Percentiles rank a stretch among this genome's conserved stretches.
phyloP scores from a whole-genome alignment of 2,888 invertebrate species.

The Drosophila mimetica region DNA sequence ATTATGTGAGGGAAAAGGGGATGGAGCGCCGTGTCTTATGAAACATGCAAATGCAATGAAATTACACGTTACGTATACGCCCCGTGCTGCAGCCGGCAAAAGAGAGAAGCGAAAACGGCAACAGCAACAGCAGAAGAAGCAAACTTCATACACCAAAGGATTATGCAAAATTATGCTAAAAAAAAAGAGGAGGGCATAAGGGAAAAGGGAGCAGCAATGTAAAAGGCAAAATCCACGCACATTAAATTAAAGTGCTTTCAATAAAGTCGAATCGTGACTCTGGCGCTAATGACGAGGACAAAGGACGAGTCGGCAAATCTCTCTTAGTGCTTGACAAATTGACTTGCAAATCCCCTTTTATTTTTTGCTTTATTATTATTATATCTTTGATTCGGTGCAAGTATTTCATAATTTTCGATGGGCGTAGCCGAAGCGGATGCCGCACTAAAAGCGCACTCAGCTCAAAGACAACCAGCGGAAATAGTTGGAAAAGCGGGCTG shows the following conservation, averaged over 20 bases:
- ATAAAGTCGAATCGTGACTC: slow-evolving; percentile 81
- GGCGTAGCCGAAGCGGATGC: slow-evolving; percentile 67
- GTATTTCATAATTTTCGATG: slow-evolving; percentile 48
- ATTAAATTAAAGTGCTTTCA: slow-evolving; percentile 80
- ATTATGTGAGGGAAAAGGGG: slow-evolving; percentile 36
- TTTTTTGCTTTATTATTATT: slow-evolving; percentile 28
- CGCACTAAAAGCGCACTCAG: slow-evolving; percentile 81
- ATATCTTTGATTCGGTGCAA: slow-evolving; percentile 47
- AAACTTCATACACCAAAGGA: slow-evolving; percentile 59
- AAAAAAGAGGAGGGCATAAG: slow-evolving; percentile 21
- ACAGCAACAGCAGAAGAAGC: slow-evolving; percentile 12
- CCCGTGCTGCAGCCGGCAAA: slow-evolving; percentile 53
- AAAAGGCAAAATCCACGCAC: slow-evolving; percentile 69
- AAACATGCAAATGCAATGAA: slow-evolving; percentile 78
- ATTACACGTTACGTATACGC: slow-evolving; percentile 77
- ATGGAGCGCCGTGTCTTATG: slow-evolving; percentile 41
- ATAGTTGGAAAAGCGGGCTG: slow-evolving; percentile 56
- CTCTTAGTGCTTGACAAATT: slow-evolving; percentile 63
- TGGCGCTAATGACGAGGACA: slow-evolving; percentile 77
- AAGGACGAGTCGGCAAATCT: slow-evolving; percentile 42
- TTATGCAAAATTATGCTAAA: slow-evolving; percentile 76
- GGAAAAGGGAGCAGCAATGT: slow-evolving; percentile 34
- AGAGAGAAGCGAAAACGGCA: slow-evolving; percentile 14
- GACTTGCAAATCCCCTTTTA: slow-evolving; percentile 71
- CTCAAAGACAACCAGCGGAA: slow-evolving; percentile 80